These are phyloP conservation scores for Pseudopleuronectes americanus DNA, from an alignment of 2,797 vertebrate species.

Conservation along the genomic window DNA sequence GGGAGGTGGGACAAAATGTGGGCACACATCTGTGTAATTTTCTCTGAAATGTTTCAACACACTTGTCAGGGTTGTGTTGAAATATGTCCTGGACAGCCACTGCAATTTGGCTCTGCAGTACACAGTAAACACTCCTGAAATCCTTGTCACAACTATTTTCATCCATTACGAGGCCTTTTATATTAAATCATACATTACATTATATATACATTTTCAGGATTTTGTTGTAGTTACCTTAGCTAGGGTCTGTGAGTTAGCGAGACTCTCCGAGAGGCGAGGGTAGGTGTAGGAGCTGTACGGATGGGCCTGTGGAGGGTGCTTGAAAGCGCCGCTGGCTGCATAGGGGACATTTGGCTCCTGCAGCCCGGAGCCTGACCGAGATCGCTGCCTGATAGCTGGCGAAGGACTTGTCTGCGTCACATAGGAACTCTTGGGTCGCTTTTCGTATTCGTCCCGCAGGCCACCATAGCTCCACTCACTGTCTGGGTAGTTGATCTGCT, in stretches of 20 bases:
- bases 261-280: conserved; percentile 92
- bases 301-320: conserved; percentile 90
- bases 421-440: conserved; percentile 95
- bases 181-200: neutral
- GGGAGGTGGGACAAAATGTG: conserved; percentile 13
- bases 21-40: conserved; percentile 7
- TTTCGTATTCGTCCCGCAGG: conserved; percentile 91
- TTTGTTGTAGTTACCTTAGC: conserved; percentile 87
- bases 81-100: conserved; percentile 9
- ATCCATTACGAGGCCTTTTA: neutral
- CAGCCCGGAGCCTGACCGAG: conserved; percentile 93
- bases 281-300: conserved; percentile 98
- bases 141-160: neutral
- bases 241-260: conserved; percentile 85
- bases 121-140: conserved; percentile 7
- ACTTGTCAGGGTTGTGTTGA: conserved; percentile 10
- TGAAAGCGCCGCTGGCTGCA: conserved; percentile 88
- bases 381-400: conserved; percentile 93
- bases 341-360: conserved; percentile 94
- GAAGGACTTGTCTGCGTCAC: conserved; percentile 92
- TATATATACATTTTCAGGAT: neutral
- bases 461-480: conserved; percentile 89
- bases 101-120: conserved; percentile 1
- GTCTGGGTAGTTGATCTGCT: conserved; percentile 91
- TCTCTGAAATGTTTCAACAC: conserved; percentile 33